phyloP scores from a whole-genome alignment of 1,140 invertebrate species.

The Xylocopa sonorina region DNA sequence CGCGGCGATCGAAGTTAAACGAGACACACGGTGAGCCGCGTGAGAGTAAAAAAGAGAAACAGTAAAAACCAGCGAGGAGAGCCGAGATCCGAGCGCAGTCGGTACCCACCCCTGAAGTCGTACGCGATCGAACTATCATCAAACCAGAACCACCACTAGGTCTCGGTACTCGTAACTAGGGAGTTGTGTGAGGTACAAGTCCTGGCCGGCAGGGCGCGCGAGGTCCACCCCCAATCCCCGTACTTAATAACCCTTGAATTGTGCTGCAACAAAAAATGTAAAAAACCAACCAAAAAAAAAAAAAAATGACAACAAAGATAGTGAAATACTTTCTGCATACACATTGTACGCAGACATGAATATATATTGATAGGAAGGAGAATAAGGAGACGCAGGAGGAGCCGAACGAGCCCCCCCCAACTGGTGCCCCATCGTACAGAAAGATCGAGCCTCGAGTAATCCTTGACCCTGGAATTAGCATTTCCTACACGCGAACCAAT shows the following conservation, averaged over 20 bases:
- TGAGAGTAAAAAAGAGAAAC: too few species aligned
- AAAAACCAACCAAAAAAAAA: neutral
- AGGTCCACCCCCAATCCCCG: slow-evolving; percentile 81
- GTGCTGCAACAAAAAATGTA: slow-evolving; percentile 40
- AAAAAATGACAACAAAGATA: neutral
- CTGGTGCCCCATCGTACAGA: slow-evolving; percentile 56
- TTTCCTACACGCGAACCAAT: slow-evolving; percentile 33
- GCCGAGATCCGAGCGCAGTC: slow-evolving; percentile 25
- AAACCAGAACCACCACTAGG: slow-evolving; percentile 77
- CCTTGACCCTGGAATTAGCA: slow-evolving; percentile 41
- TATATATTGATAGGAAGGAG: neutral
- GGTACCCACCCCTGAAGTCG: slow-evolving; percentile 34
- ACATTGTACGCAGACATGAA: too few species aligned
- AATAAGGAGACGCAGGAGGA: slow-evolving; percentile 5
- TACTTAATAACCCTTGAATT: slow-evolving; percentile 77
- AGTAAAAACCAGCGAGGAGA: slow-evolving; percentile 43
- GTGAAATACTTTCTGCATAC: neutral
- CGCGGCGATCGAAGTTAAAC: neutral
- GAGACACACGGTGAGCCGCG: neutral
- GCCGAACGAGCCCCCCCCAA: slow-evolving; percentile 6
- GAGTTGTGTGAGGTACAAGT: slow-evolving; percentile 83
- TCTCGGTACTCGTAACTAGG: slow-evolving; percentile 83
- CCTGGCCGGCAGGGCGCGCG: slow-evolving; percentile 82
- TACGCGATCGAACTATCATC: slow-evolving; percentile 44
- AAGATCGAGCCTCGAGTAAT: slow-evolving; percentile 15